Conservation (phyloP, 2,113 vertebrate species). For the Malurus alboscapulatus region DNA sequence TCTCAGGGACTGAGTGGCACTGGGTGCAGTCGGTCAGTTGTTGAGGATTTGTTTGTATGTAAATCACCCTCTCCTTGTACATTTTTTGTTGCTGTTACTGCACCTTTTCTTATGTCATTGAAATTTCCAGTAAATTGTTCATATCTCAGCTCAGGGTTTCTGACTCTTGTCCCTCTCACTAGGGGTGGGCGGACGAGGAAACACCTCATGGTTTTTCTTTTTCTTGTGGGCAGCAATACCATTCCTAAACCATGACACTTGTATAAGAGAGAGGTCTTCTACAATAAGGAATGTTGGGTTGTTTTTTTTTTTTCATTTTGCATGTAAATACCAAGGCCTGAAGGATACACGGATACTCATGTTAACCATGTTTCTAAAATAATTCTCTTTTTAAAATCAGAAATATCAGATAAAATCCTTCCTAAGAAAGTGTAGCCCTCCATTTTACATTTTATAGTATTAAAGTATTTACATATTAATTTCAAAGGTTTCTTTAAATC, state of each 20-base stretch:
- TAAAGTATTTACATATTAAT: background rate
- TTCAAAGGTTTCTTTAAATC: background rate
- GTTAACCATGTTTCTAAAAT: background rate
- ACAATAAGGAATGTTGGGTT: background rate
- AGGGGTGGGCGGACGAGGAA: background rate
- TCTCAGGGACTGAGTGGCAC: fast-evolving
- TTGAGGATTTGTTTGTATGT: background rate
- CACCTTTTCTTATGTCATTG: background rate
- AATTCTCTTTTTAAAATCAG: background rate
- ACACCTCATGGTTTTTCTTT: background rate
- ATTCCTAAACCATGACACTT: background rate
- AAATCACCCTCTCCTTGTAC: background rate
- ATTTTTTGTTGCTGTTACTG: background rate
- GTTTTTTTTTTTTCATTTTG: background rate
- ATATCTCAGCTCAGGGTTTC: background rate
- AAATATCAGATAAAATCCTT: background rate
- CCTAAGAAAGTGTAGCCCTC: background rate
- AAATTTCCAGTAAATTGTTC: background rate
- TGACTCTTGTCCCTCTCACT: background rate
- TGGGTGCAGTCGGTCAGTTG: fast-evolving
- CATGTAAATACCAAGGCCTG: background rate
- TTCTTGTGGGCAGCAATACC: background rate
- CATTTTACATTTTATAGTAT: background rate
- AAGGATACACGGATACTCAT: background rate
- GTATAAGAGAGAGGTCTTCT: background rate